Evolutionary conservation across 2,888 invertebrate species (phyloP).

Genomic region (Pemphredon lugubris): DNA sequence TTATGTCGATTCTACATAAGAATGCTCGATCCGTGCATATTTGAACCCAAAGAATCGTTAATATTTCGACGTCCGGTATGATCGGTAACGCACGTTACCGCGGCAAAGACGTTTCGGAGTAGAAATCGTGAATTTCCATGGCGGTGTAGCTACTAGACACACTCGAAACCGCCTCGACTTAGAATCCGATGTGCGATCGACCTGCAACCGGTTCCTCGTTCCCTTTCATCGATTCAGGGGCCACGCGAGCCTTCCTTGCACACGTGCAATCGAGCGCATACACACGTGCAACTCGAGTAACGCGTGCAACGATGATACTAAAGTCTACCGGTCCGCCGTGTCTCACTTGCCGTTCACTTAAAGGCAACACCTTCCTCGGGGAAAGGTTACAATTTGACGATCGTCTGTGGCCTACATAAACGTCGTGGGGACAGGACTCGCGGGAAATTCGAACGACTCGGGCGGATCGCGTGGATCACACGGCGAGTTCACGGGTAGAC

Average conservation of each 20-base stretch:
- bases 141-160: constrained; percentile 35
- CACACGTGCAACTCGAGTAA: constrained; percentile 53
- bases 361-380: constrained; percentile 23
- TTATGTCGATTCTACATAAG: no score
- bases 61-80: no score
- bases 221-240: constrained; percentile 67
- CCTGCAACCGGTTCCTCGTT: constrained; percentile 70
- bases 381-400: constrained; percentile 47
- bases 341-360: constrained; percentile 46
- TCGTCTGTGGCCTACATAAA: neutral
- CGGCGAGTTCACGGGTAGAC: neutral
- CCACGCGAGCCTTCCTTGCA: constrained; percentile 52
- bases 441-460: neutral
- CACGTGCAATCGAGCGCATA: constrained; percentile 50
- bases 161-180: constrained; percentile 61
- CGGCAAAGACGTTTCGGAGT: no score
- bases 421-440: neutral
- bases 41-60: no score
- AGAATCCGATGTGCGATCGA: constrained; percentile 65
- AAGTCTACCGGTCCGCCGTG: constrained; percentile 23
- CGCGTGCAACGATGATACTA: constrained; percentile 50
- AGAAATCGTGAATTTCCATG: constrained; percentile 12
- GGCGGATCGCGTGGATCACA: neutral
- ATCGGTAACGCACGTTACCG: no score
- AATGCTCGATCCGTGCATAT: no score